Evolutionary conservation across 2,888 invertebrate genomes (phyloP).

Genomic region (Ennomos quercinarius): DNA sequence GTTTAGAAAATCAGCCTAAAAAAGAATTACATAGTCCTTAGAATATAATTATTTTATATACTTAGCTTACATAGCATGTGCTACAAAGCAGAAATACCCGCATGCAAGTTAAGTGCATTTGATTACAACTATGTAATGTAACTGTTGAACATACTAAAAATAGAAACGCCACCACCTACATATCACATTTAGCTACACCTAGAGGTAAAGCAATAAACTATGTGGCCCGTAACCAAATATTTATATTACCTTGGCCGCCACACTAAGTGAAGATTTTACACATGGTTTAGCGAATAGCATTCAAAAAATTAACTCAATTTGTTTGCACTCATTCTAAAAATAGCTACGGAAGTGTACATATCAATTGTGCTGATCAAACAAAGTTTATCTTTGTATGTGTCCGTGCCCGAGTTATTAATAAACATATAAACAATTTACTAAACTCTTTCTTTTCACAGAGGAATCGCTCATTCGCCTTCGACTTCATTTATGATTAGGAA

Average conservation of each 20-base stretch:
- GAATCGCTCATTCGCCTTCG: slow-evolving; percentile 15
- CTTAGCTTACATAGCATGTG: too few species aligned
- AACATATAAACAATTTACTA: slow-evolving; percentile 24
- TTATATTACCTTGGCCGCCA: slow-evolving; percentile 35
- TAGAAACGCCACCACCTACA: slow-evolving; percentile 36
- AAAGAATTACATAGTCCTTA: too few species aligned
- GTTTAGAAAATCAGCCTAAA: too few species aligned
- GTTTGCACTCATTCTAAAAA: slow-evolving; percentile 60
- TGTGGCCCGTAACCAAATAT: slow-evolving; percentile 39
- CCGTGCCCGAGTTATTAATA: slow-evolving; percentile 41
- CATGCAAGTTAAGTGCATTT: slow-evolving; percentile 16
- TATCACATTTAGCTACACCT: slow-evolving; percentile 30
- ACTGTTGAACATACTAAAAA: slow-evolving; percentile 40
- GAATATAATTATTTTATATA: too few species aligned
- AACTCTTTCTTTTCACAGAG: slow-evolving; percentile 21
- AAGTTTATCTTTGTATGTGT: slow-evolving; percentile 51
- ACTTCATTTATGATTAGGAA: slow-evolving; percentile 15
- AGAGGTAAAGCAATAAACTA: slow-evolving; percentile 35
- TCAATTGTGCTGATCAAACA: slow-evolving; percentile 64
- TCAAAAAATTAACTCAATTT: slow-evolving; percentile 52
- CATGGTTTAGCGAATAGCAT: slow-evolving; percentile 41
- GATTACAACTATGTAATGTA: slow-evolving; percentile 27
- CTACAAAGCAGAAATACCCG: too few species aligned
- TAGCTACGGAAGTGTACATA: slow-evolving; percentile 67
- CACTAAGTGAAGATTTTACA: slow-evolving; percentile 29